Evolutionary conservation across 2,113 vertebrate species (phyloP).

Genomic region (Leucoraja erinaceus): DNA sequence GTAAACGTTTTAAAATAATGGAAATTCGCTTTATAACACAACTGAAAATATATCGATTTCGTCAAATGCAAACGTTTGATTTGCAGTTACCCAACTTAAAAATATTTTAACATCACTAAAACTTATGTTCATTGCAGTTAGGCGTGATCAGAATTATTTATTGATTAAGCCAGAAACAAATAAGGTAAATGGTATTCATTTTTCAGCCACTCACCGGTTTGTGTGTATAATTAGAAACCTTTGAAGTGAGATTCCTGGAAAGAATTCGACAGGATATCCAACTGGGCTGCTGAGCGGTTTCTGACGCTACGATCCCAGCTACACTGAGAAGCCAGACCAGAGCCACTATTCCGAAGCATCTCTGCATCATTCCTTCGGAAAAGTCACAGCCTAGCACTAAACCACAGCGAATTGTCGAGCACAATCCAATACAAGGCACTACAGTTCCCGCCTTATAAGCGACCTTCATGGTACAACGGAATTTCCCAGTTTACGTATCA

Average conservation of each 20-base stretch:
- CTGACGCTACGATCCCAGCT: neutral
- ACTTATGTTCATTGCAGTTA: neutral
- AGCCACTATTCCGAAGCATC: neutral
- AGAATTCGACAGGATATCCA: constrained; percentile 2
- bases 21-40: neutral
- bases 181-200: neutral
- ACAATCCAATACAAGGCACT: neutral
- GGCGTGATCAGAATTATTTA: neutral
- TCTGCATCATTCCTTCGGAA: neutral
- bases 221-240: neutral
- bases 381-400: neutral
- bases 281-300: neutral
- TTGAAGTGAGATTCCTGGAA: constrained; percentile 24
- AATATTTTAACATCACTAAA: neutral
- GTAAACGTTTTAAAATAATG: neutral
- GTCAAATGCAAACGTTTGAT: neutral
- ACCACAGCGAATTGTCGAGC: neutral
- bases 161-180: neutral
- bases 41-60: neutral
- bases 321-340: neutral
- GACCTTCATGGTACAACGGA: neutral
- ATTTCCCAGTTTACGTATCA: constrained; percentile 7
- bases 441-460: neutral
- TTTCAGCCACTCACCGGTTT: constrained; percentile 3
- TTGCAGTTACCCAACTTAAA: neutral